Conservation (phyloP, 2,888 invertebrate species). For the Mythimna lalbum region DNA sequence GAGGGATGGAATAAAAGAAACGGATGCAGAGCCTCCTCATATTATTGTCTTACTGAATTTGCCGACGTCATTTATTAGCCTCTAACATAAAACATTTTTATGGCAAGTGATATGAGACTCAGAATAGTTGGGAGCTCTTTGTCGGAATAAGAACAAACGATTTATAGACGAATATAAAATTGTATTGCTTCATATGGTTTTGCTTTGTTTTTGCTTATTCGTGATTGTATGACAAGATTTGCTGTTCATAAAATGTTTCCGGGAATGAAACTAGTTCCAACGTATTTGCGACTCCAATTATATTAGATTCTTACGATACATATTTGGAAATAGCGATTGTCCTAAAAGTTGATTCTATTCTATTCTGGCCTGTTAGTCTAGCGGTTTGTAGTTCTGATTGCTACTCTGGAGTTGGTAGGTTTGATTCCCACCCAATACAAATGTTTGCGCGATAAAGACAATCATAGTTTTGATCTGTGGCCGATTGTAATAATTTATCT, state of each 20-base stretch:
- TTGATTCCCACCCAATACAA: too few species aligned
- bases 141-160: conserved; percentile 83
- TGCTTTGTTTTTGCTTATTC: conserved; percentile 69
- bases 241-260: conserved; percentile 36
- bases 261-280: background rate
- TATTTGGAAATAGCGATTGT: background rate
- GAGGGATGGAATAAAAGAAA: conserved; percentile 85
- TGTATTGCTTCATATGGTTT: conserved; percentile 77
- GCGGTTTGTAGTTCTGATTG: too few species aligned
- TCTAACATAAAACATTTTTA: conserved; percentile 91
- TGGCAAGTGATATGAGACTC: conserved; percentile 86
- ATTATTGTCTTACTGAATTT: conserved; percentile 90
- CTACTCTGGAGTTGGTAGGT: too few species aligned
- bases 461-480: too few species aligned
- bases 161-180: conserved; percentile 87
- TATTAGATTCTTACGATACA: background rate
- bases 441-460: too few species aligned
- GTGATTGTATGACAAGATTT: conserved; percentile 59
- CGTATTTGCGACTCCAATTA: background rate
- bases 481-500: too few species aligned
- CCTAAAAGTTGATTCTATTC: too few species aligned
- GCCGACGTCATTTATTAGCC: conserved; percentile 91
- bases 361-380: too few species aligned
- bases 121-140: conserved; percentile 81
- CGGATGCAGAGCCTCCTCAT: conserved; percentile 87